Conservation (phyloP, 2,113 vertebrate species). For the Mesitornis unicolor region DNA sequence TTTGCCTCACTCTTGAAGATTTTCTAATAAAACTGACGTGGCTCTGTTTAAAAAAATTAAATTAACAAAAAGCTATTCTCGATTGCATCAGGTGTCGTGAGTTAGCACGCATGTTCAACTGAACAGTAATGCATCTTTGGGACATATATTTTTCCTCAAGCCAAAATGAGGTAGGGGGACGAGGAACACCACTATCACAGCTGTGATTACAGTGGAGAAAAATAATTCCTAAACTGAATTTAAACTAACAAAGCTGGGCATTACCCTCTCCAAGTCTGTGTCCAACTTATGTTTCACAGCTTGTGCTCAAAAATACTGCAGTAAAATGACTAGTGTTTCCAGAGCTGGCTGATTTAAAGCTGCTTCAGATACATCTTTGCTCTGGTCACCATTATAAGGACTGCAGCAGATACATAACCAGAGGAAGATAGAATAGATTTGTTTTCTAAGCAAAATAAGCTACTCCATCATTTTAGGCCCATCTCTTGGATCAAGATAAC, state of each 20-base stretch:
- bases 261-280: background rate
- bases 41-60: background rate
- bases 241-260: background rate
- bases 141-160: background rate
- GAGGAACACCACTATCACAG: background rate
- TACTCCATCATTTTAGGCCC: constrained; percentile 27
- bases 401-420: background rate
- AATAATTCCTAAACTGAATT: background rate
- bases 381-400: background rate
- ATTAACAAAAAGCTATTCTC: background rate
- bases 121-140: background rate
- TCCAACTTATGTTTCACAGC: background rate
- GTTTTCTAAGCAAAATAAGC: constrained; percentile 36
- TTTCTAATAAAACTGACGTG: background rate
- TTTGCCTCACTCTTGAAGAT: background rate
- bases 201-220: background rate
- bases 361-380: background rate
- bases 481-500: constrained; percentile 27
- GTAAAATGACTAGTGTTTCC: background rate
- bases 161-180: background rate
- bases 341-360: background rate
- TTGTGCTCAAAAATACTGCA: background rate
- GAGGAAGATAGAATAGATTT: constrained; percentile 2
- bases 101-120: background rate
- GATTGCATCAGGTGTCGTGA: background rate